Base-by-base conservation (phyloP, 2,888 invertebrate genomes). In the Stenotaenia linearis region DNA sequence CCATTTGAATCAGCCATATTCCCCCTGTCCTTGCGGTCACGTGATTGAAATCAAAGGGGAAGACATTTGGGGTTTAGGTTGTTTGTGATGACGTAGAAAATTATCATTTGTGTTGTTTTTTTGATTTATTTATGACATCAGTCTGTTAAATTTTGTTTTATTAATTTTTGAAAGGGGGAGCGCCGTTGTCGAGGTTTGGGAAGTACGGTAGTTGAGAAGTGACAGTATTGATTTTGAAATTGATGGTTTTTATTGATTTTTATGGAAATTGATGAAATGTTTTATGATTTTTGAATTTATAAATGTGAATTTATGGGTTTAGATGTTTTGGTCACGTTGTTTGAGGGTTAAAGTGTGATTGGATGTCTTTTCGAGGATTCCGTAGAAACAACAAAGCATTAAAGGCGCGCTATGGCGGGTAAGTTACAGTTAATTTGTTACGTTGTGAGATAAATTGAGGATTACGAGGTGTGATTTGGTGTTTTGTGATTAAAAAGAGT, bases 381-480 rank as follows among this genome's bases (percentile, higher is more conserved):
- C 56, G 56, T 56, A 56, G 21, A 56, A 56, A 45, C 5, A 5
- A 2, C 25, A 69, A 23, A 69, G 25, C 12, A 69, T 10, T 25
- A 28, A 69, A 69, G 28, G 28, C 25, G 69, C 69, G 69, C 69
- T 10, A 69, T 69, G 69, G 69, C 69, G 69, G 69, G 69, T 69
- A 69, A 69, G 69, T 69, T 69, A 28, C 25, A 1, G 28, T 23
- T 2, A n/a, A 15, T 69, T 69, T 28, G 69, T 28, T 10, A 28
- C 28, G 7, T 28, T 28, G 25, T 28, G 69, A 12, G 10, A 28
- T 10, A 69, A 28, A 28, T 69, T 69, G 10, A 5, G 1, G 12
- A 23, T 1, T 28, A 56, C 5, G 18, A 10, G 10, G 56, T 6
- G 2, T 56, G 21, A 1, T 56, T 56, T 40, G n/a, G n/a, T n/a